These are phyloP conservation scores for Drosophila oshimai DNA, from an alignment of 1,140 invertebrate genomes.

Conservation along the genomic window DNA sequence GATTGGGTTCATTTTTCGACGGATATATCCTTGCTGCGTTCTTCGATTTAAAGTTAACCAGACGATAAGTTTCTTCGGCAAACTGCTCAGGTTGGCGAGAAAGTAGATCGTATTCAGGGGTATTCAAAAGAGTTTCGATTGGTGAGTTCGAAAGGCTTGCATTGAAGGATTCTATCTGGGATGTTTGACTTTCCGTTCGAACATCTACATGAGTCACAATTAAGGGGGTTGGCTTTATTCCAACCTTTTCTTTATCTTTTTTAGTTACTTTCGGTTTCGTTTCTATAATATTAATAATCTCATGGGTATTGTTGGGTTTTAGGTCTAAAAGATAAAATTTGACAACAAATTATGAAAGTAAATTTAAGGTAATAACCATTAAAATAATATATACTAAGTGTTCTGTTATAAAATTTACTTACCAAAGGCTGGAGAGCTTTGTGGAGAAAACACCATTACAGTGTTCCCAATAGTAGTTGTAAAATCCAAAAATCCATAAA, in stretches of 20 bases:
- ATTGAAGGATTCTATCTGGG: slow-evolving; percentile 17
- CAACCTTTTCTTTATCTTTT: slow-evolving; percentile 41
- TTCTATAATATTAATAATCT: slow-evolving; percentile 59
- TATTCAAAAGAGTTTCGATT: slow-evolving; percentile 53
- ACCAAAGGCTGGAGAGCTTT: slow-evolving; percentile 75
- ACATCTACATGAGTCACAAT: slow-evolving; percentile 27
- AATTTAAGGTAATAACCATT: not conserved
- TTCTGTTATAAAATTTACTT: too few relatives aligned
- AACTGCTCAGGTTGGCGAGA: slow-evolving; percentile 91
- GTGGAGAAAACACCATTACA: slow-evolving; percentile 92
- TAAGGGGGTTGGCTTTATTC: slow-evolving; percentile 59
- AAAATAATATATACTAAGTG: too few relatives aligned
- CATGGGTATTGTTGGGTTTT: slow-evolving; percentile 26
- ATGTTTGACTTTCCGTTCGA: slow-evolving; percentile 21
- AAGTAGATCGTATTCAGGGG: slow-evolving; percentile 92
- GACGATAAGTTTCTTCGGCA: slow-evolving; percentile 89
- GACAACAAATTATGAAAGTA: not conserved
- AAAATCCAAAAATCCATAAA: slow-evolving; percentile 93
- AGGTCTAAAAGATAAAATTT: slow-evolving; percentile 27
- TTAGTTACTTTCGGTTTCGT: slow-evolving; percentile 46
- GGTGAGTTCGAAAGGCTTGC: slow-evolving; percentile 35
- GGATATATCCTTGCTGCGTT: slow-evolving; percentile 19
- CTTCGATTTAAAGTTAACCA: slow-evolving; percentile 84
- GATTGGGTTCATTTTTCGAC: slow-evolving; percentile 63
- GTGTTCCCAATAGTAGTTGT: slow-evolving; percentile 96